Evolutionary conservation across 2,888 invertebrate genomes (phyloP).

Genomic region (Electrophaes corylata): DNA sequence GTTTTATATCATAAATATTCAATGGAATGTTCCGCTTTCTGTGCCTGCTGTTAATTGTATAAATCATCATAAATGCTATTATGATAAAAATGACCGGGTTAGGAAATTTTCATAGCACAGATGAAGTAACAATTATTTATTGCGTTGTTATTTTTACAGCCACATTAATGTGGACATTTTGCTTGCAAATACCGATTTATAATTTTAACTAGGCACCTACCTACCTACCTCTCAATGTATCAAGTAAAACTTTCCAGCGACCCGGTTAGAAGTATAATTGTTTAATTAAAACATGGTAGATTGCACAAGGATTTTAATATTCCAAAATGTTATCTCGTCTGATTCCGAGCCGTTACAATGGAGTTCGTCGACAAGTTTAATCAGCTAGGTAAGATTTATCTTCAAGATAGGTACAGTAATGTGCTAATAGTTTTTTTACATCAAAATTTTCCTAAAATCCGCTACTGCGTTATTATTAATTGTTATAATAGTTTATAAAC

Average conservation of each 20-base stretch:
- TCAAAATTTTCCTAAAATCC: constrained; percentile 16
- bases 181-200: constrained; percentile 6
- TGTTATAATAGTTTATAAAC: constrained; percentile 16
- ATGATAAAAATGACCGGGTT: constrained; percentile 5
- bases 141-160: constrained; percentile 17
- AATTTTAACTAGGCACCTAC: too few relatives aligned
- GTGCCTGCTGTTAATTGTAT: neutral
- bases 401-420: constrained; percentile 14
- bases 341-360: constrained; percentile 20
- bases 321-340: constrained; percentile 22
- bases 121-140: constrained; percentile 18
- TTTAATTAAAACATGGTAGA: constrained; percentile 26
- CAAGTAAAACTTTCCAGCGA: constrained; percentile 7
- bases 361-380: constrained; percentile 15
- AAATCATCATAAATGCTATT: neutral
- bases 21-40: neutral
- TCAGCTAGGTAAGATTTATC: constrained; percentile 9
- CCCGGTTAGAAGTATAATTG: constrained; percentile 14
- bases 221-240: neutral
- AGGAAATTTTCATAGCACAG: constrained; percentile 12
- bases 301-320: constrained; percentile 31
- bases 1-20: neutral
- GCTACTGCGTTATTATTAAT: constrained; percentile 14
- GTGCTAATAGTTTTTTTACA: constrained; percentile 20
- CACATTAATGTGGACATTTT: constrained; percentile 18